These are phyloP conservation scores for Mactromeris polynyma DNA, from an alignment of 2,888 invertebrate genomes.

Conservation along the genomic window DNA sequence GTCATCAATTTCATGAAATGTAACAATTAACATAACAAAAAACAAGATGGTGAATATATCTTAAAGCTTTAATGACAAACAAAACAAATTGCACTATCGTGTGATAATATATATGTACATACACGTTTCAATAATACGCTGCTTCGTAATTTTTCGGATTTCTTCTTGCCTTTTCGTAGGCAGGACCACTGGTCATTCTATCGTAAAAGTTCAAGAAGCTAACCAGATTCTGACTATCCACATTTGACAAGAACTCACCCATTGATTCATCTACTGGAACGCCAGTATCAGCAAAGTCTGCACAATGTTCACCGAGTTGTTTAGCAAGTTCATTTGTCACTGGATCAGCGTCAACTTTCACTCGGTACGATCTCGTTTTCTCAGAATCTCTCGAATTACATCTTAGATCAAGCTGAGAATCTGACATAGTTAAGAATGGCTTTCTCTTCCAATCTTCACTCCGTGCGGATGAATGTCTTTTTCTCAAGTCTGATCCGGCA, in stretches of 20 bases:
- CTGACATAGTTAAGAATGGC: constrained; percentile 55
- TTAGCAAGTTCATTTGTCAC: constrained; percentile 16
- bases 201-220: constrained; percentile 65
- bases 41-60: background rate
- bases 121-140: constrained; percentile 44
- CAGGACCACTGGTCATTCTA: constrained; percentile 47
- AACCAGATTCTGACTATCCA: constrained; percentile 59
- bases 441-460: constrained; percentile 52
- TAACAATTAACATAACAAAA: too few relatives aligned
- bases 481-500: constrained; percentile 23
- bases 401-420: constrained; percentile 49
- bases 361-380: constrained; percentile 27
- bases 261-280: constrained; percentile 64
- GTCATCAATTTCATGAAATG: too few relatives aligned
- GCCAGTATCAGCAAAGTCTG: constrained; percentile 47
- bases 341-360: constrained; percentile 43
- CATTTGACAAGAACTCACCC: constrained; percentile 65
- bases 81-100: background rate
- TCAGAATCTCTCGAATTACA: constrained; percentile 8
- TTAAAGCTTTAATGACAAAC: background rate
- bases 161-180: constrained; percentile 45
- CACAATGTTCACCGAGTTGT: constrained; percentile 33
- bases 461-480: background rate
- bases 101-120: background rate
- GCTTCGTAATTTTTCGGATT: constrained; percentile 60